A percentile compares a stretch with the other conserved stretches of the same genome.
phyloP scores from a whole-genome alignment of 2,888 invertebrate genomes.

The Branchipolynoe longqiensis region DNA sequence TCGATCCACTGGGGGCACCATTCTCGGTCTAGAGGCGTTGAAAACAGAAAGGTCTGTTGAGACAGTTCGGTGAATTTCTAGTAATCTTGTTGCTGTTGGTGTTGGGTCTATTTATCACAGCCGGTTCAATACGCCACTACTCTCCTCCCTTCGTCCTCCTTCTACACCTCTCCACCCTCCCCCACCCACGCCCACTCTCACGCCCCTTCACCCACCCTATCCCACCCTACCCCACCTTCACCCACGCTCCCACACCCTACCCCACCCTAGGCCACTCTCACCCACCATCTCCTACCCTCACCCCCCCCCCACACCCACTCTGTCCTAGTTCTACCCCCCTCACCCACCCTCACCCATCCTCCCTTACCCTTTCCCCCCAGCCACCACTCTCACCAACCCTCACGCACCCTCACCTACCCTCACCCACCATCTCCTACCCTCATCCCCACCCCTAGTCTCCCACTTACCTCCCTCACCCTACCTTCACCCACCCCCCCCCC shows the following conservation, averaged over 20 bases:
- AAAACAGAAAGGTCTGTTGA: too few species aligned
- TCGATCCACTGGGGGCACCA: too few species aligned
- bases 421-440: not conserved
- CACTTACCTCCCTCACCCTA: not conserved
- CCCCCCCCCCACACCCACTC: not conserved
- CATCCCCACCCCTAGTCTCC: not conserved
- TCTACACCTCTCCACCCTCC: not conserved
- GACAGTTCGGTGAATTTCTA: too few species aligned
- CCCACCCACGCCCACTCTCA: too few species aligned
- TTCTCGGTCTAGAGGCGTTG: too few species aligned
- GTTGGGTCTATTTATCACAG: too few species aligned
- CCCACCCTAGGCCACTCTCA: not conserved
- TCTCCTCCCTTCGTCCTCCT: not conserved
- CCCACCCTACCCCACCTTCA: not conserved
- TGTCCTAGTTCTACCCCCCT: not conserved
- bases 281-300: not conserved
- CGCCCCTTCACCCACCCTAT: not conserved
- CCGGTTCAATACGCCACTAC: too few species aligned
- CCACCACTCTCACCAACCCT: not conserved
- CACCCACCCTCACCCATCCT: not conserved
- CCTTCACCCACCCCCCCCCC: not conserved
- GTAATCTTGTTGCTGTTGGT: too few species aligned
- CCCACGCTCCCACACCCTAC: not conserved
- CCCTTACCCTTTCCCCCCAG: not conserved
- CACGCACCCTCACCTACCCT: not conserved